Conservation (phyloP, 2,113 vertebrate species). For the Ciconia boyciana region DNA sequence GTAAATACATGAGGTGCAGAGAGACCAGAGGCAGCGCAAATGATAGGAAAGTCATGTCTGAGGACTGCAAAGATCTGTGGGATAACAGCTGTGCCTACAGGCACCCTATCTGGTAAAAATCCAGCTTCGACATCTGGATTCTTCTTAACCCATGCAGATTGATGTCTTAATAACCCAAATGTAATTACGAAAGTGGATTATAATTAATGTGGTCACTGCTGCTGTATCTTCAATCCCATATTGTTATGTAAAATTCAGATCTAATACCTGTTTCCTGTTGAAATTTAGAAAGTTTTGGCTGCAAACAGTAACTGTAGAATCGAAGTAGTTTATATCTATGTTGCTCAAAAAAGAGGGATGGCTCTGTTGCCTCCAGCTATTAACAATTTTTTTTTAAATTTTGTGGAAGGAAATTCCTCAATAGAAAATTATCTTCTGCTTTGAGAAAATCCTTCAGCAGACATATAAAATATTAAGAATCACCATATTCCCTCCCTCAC, state of each 20-base stretch:
- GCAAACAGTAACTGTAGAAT: not conserved
- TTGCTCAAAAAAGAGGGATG: not conserved
- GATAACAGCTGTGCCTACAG: not conserved
- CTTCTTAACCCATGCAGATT: not conserved
- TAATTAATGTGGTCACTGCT: not conserved
- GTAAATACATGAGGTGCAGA: not conserved
- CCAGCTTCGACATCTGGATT: not conserved
- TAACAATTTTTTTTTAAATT: not conserved
- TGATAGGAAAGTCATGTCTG: not conserved
- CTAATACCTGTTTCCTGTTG: not conserved
- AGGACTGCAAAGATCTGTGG: not conserved
- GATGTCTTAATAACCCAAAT: constrained; percentile 9
- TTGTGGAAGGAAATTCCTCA: not conserved
- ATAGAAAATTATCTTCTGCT: not conserved
- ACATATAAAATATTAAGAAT: not conserved
- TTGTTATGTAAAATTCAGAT: not conserved
- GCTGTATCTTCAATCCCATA: not conserved
- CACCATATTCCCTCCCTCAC: not conserved
- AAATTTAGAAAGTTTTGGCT: not conserved
- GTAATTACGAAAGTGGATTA: not conserved
- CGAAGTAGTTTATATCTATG: not conserved
- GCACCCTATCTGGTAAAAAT: not conserved
- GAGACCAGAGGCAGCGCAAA: not conserved
- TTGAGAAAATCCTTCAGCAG: not conserved
- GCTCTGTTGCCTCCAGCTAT: not conserved